phyloP scores from a whole-genome alignment of 1,140 invertebrate genomes.

The Mylabris phalerata region DNA sequence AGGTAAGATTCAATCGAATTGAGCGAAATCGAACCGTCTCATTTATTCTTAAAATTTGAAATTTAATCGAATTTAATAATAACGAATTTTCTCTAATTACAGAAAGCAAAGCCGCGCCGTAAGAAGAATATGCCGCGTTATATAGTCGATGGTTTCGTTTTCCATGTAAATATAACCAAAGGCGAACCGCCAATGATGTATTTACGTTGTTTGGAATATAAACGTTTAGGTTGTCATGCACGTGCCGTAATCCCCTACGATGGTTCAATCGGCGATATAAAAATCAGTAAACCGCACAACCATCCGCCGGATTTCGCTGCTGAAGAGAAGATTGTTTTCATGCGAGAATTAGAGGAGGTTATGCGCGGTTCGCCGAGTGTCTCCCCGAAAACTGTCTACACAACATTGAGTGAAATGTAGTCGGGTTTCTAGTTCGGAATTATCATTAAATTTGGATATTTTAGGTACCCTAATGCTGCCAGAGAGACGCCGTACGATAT shows the following conservation, averaged over 20 bases:
- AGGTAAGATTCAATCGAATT: neutral
- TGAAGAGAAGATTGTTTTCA: slow-evolving; percentile 37
- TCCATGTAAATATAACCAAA: slow-evolving; percentile 38
- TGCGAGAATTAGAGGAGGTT: slow-evolving; percentile 34
- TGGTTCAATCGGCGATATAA: slow-evolving; percentile 35
- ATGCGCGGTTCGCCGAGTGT: slow-evolving; percentile 25
- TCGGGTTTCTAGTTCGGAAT: neutral
- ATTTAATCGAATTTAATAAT: too few relatives aligned
- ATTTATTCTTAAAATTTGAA: neutral
- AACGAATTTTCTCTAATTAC: neutral
- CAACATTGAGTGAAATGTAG: slow-evolving; percentile 31
- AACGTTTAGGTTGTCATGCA: slow-evolving; percentile 34
- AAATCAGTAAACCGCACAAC: slow-evolving; percentile 36
- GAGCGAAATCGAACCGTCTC: neutral
- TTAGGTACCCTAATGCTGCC: slow-evolving; percentile 35
- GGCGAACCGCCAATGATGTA: slow-evolving; percentile 37
- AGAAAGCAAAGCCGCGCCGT: slow-evolving; percentile 17
- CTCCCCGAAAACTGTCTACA: slow-evolving; percentile 27
- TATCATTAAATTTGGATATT: neutral
- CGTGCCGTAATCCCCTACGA: slow-evolving; percentile 33
- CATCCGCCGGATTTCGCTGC: slow-evolving; percentile 36
- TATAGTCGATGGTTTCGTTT: slow-evolving; percentile 38
- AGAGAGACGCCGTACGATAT: slow-evolving; percentile 29
- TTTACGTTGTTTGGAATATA: slow-evolving; percentile 34
- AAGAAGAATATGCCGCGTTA: slow-evolving; percentile 37